Evolutionary conservation across 2,797 vertebrate species (phyloP), one percentile per base, ranked within the genome.

Genomic region (Melanotaenia pygmaea): DNA sequence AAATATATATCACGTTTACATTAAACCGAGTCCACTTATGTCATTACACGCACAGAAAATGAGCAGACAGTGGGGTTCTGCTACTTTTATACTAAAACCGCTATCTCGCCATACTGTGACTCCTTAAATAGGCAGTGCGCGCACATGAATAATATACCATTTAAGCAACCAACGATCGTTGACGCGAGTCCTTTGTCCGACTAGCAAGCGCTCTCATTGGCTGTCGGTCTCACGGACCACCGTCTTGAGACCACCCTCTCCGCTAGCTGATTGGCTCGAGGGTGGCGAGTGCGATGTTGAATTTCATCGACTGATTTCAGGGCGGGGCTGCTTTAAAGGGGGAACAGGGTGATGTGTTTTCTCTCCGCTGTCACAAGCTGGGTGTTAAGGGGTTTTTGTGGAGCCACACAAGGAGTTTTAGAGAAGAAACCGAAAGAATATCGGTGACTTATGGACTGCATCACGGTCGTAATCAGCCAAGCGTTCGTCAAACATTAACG

Each of bases 281-380:
- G 40, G 72, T 64, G 76, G 72, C 51, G 90, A 89, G 93, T 83
- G 79, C 38, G 91, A 93, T 91, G 89, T 77, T 77, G 90, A 93
- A 93, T 91, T 93, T 95, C 91, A 95, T 95, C 95, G 95, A 95
- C 94, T 95, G 94, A 95, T 95, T 95, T 95, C 83, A 56, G 81
- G 95, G 95, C 93, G 94, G 93, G 66, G 89, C 83, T 84, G 50
- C 8, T 74, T 65, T 94, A 93, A 94, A 94, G 90, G 90, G 81
- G 79, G 87, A 82, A 70, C 75, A 20, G 67, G 66, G 0, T 38
- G 51, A 58, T 32, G 38, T 22, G 68, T 74, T 30, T 30, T 38
- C 65, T 12, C 4, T 26, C 26, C 13, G 26, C 67, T 18, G 37
- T 11, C 69, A 68, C 24, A 62, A 26, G 74, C 43, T 26, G 45